Evolutionary conservation across 2,888 invertebrate species (phyloP), one percentile per base, ranked within the genome.

Genomic region (Seira ritae): DNA sequence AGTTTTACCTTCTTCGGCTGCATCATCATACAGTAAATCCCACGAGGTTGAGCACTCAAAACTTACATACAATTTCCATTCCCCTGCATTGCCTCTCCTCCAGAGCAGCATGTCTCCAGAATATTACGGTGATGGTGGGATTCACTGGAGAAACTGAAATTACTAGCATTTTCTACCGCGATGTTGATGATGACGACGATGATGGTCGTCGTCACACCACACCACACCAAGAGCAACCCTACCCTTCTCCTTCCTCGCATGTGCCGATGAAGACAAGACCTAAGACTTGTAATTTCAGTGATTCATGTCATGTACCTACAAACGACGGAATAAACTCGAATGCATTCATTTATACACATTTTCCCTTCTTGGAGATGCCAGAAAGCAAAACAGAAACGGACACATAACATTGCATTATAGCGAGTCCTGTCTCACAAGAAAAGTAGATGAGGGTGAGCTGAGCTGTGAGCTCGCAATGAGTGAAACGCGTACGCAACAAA

Each of bases 211-310:
- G 42, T 8, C 12, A 42, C 12, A 8, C 42, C 42, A 8, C 42
- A 12, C 12, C 42, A 42, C 42, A 42, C 42, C 6, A 4, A 37
- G n/a, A 55, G 24, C 76, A 23, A 79, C 79, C 72, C 72, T 79
- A 67, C 79, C 79, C 17, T n/a, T 19, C 70, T 24, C 22, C 75
- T 67, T 31, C 19, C 55, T 67, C 69, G 80, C 80, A 80, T 80
- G 80, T 80, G 80, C 80, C 80, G 80, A 80, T 80, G 73, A 80
- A 80, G 73, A 80, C 80, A 70, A 80, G 80, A 74, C 80, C 70
- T 55, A 73, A n/a, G 73, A 46, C 74, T 70, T 62, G 62, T 80
- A 69, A 80, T 75, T 69, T 75, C 80, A 75, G 74, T 80, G 80
- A 80, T 74, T 80, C 80, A 80, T 80, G 80, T 80, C 80, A 80